Percentiles rank a stretch among this genome's conserved stretches.
These are phyloP conservation scores for Microhierax caerulescens DNA, from an alignment of 2,797 vertebrate species.

Conservation along the genomic window DNA sequence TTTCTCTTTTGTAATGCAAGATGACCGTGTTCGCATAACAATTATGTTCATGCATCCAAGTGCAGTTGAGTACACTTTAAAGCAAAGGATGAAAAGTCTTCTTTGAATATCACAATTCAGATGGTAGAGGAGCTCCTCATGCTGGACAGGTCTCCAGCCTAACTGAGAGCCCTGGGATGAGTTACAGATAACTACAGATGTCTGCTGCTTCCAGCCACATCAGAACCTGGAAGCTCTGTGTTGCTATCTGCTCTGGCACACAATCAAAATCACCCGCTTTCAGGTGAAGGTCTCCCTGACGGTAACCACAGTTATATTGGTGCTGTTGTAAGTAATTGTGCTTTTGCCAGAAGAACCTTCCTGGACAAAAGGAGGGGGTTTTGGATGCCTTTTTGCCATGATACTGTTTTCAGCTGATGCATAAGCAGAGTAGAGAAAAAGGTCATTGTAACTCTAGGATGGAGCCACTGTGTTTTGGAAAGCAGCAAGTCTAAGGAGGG, in stretches of 20 bases:
- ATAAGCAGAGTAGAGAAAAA: background rate
- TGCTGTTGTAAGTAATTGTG: background rate
- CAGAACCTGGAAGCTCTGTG: background rate
- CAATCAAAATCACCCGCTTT: background rate
- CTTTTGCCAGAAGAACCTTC: background rate
- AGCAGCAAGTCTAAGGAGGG: background rate
- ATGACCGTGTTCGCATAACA: background rate
- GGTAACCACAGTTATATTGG: background rate
- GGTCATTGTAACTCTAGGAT: background rate
- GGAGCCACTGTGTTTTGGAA: background rate
- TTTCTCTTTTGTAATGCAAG: background rate
- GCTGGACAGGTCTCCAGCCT: background rate
- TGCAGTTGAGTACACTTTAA: background rate
- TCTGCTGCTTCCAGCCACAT: background rate
- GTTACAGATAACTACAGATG: background rate
- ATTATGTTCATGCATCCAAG: background rate
- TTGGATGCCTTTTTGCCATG: background rate
- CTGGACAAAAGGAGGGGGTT: background rate
- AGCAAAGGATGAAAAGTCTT: background rate
- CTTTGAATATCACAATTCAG: background rate
- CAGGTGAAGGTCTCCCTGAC: background rate
- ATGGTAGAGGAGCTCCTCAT: background rate
- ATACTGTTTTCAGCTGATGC: background rate
- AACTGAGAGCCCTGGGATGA: background rate
- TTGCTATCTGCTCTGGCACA: background rate